Evolutionary conservation across 2,113 vertebrate species (phyloP).

Genomic region (Oreotrochilus melanogaster): DNA sequence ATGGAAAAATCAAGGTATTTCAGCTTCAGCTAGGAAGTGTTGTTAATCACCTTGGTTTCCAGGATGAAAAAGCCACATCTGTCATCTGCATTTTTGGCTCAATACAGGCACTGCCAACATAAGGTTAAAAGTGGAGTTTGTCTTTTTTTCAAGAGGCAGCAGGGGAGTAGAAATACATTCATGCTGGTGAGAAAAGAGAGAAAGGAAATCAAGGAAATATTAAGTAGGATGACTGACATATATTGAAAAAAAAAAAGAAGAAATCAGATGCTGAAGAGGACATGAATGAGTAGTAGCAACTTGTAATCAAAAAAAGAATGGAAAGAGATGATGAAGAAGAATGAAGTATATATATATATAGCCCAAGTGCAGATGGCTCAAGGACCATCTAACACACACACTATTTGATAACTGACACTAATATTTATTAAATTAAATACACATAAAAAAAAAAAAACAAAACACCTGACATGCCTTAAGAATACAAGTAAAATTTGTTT

Average conservation of each 20-base stretch:
- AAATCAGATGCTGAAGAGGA: background rate
- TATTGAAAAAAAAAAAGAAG: background rate
- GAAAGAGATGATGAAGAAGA: background rate
- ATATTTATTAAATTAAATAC: background rate
- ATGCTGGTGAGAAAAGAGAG: background rate
- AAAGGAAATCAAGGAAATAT: background rate
- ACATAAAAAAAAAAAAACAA: background rate
- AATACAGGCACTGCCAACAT: background rate
- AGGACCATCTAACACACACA: background rate
- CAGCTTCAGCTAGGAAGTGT: background rate
- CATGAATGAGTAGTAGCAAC: background rate
- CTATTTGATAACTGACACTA: background rate
- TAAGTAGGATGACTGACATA: background rate
- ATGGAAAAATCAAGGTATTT: background rate
- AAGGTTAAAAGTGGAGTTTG: background rate
- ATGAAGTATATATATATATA: background rate
- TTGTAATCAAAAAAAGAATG: background rate
- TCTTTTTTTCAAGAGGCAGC: background rate
- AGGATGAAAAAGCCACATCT: background rate
- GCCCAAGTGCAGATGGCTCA: background rate
- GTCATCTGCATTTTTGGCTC: background rate
- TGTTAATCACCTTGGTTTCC: background rate
- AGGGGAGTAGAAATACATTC: background rate
- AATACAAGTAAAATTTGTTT: background rate
- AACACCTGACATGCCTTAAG: background rate